These are phyloP conservation scores for Dioctria rufipes DNA, from an alignment of 2,888 invertebrate genomes.

Conservation along the genomic window DNA sequence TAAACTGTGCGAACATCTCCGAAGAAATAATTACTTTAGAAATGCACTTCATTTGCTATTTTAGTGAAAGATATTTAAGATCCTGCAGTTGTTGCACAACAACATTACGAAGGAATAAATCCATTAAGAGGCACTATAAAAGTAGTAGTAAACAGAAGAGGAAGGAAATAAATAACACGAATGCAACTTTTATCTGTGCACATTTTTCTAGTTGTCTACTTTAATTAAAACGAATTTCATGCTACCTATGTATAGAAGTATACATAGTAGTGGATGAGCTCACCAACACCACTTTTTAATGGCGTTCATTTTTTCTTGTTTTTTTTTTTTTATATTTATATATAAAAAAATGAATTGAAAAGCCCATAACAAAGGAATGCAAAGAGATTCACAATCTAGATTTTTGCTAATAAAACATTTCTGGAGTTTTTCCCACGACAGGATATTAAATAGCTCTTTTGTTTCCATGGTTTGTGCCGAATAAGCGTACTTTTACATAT, in stretches of 20 bases:
- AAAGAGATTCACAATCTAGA: not conserved
- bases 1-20: too few species aligned
- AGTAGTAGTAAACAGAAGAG: too few species aligned
- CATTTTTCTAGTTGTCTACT: not conserved
- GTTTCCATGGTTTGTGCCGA: not conserved
- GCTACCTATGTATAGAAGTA: slow-evolving; percentile 4
- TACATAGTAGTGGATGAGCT: too few species aligned
- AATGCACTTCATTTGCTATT: too few species aligned
- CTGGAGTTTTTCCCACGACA: slow-evolving; percentile 15
- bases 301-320: slow-evolving; percentile 1
- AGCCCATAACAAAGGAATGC: slow-evolving; percentile 8
- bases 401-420: slow-evolving; percentile 26
- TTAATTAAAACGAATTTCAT: slow-evolving; percentile 36
- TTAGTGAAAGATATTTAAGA: too few species aligned
- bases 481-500: not conserved
- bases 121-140: too few species aligned
- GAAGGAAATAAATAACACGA: too few species aligned
- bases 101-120: too few species aligned
- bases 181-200: too few species aligned
- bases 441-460: slow-evolving; percentile 21
- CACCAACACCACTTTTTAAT: too few species aligned
- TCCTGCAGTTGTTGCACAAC: too few species aligned
- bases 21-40: too few species aligned
- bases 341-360: slow-evolving; percentile 20
- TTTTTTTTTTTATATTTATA: slow-evolving; percentile 13